Conservation (phyloP, 2,888 invertebrate genomes). For the Nymphalis polychloros region DNA sequence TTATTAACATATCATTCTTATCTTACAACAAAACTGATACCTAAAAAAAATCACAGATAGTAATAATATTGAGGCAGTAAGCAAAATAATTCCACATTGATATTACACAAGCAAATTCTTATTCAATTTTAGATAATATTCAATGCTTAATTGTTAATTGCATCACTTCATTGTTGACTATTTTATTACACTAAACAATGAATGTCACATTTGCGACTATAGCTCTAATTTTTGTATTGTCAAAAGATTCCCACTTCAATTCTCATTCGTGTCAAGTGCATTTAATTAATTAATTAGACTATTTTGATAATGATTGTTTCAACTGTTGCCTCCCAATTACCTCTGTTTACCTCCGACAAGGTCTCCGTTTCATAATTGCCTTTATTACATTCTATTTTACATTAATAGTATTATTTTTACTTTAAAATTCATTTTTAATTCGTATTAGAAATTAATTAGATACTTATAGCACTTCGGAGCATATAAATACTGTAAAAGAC, state of each 20-base stretch:
- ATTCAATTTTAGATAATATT: conserved; percentile 26
- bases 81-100: neutral
- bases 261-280: conserved; percentile 68
- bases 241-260: conserved; percentile 68
- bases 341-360: conserved; percentile 52
- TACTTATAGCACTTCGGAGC: neutral
- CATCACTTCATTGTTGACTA: conserved; percentile 33
- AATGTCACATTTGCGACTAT: conserved; percentile 25
- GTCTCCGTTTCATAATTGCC: conserved; percentile 56
- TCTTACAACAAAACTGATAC: no score
- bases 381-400: conserved; percentile 48
- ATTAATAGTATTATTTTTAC: neutral
- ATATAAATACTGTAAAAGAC: neutral
- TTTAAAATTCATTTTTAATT: no score
- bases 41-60: no score
- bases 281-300: conserved; percentile 55
- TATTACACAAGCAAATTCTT: conserved; percentile 18
- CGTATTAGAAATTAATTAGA: neutral
- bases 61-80: no score
- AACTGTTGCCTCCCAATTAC: conserved; percentile 55
- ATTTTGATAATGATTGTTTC: conserved; percentile 44
- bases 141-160: conserved; percentile 28
- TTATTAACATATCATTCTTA: no score
- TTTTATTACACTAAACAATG: conserved; percentile 31
- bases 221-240: conserved; percentile 55